Evolutionary conservation across 1,140 invertebrate genomes (phyloP), one percentile per base, ranked within the genome.

Genomic region (Heliconius melpomene): DNA sequence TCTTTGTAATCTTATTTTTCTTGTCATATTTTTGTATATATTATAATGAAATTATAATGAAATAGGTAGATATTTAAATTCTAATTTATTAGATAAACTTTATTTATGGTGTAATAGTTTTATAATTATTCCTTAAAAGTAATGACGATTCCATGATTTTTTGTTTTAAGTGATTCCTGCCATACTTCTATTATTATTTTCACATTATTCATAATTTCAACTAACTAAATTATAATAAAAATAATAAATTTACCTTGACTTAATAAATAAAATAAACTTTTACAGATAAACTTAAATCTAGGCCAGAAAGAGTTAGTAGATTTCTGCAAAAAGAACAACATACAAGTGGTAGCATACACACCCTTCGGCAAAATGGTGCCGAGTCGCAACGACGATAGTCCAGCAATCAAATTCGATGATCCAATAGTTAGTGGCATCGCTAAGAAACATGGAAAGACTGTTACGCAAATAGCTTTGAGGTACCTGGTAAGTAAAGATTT

Each of bases 291-390:
- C 90, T 95, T 96, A 1, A 97, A 97, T 89, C 92, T 98, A 7
- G 96, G 96, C 72, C 97, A 98, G 88, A 95, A 95, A 36, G 96
- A 97, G 78, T 91, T 98, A 52, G 95, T 96, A 73, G 94, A 96
- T 16, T 97, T 96, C 85, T 98, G 97, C 92, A 95, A 96, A 75
- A 85, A 95, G n/a, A 93, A 96, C 38, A 94, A 95, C 23, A 97
- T 98, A 70, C 85, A 93, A 9, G 90, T 98, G 0, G 97, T 96
- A 13, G 97, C 97, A 1, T 99, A 98, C 91, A 96, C 96, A 80
- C 97, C 98, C 0, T 95, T 98, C 52, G 98, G 97, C 0, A 89
- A 86, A n/a, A 90, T 94, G 88, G 95, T 96, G 2, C 96, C 96
- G 89, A 95, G 95, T 13, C 96, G 96, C 60, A 92, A 94, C 0